Evolutionary conservation across 53 echinoderm and acorn worm species (phyloP).

Genomic region (Apostichopus leukothele): DNA sequence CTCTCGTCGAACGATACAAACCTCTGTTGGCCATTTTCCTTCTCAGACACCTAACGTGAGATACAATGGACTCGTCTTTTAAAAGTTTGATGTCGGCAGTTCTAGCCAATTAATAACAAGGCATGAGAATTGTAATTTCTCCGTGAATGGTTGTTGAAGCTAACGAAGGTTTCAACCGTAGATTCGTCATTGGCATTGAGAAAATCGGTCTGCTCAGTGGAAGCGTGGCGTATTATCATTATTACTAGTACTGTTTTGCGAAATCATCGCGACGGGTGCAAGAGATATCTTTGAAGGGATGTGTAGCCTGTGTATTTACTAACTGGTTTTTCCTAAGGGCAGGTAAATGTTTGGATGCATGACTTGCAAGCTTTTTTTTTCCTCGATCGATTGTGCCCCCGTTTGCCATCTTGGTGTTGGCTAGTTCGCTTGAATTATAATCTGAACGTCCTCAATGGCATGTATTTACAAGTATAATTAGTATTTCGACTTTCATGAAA

Average conservation of each 20-base stretch:
- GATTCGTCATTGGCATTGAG: not conserved
- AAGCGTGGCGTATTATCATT: not conserved
- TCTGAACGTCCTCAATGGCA: no score
- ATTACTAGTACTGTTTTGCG: not conserved
- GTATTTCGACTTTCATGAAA: no score
- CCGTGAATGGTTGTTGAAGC: conserved; percentile 12
- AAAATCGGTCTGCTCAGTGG: no score
- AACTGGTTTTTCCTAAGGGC: not conserved
- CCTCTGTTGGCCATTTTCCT: not conserved
- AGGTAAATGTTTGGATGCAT: not conserved
- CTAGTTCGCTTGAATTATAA: no score
- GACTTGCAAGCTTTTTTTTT: not conserved
- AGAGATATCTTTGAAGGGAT: not conserved
- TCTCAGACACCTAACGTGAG: not conserved
- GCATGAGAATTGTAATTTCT: not conserved
- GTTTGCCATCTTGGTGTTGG: no score
- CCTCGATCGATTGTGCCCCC: no score
- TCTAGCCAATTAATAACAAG: conserved; percentile 24
- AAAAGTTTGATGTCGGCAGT: not conserved
- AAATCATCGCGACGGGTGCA: not conserved
- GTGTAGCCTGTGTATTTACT: not conserved
- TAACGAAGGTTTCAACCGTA: not conserved
- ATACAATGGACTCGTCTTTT: not conserved
- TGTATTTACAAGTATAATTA: no score
- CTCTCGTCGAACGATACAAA: not conserved